Evolutionary conservation across 2,113 vertebrate species (phyloP).

Genomic region (Hystrix cristata): DNA sequence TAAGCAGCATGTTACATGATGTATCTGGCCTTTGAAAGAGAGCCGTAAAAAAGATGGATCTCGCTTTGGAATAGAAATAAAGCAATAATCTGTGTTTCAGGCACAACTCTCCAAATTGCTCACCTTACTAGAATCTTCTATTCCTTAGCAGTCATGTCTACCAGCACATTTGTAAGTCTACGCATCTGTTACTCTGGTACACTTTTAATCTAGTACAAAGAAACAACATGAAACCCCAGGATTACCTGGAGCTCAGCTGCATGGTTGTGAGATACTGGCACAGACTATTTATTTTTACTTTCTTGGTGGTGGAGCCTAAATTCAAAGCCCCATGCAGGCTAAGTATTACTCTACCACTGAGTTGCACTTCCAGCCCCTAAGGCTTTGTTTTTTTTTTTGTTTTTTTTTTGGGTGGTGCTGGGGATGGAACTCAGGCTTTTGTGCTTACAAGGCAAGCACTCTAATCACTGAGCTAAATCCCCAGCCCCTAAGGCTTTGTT

Average conservation of each 20-base stretch:
- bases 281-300: neutral
- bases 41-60: neutral
- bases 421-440: no score
- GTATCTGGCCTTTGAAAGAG: neutral
- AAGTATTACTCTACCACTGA: neutral
- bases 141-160: neutral
- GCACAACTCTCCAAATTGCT: neutral
- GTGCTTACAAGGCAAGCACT: no score
- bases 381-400: neutral
- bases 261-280: conserved; percentile 8
- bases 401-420: no score
- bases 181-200: neutral
- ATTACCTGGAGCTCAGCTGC: conserved; percentile 27
- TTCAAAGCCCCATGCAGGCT: neutral
- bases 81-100: neutral
- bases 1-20: conserved; percentile 61
- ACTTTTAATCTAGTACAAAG: conserved; percentile 2
- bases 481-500: neutral
- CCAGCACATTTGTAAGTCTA: neutral
- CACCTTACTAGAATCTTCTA: neutral
- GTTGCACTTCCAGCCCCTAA: neutral
- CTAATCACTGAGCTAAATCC: neutral
- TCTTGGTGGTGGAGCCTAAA: neutral
- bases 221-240: neutral
- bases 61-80: neutral